Percentiles rank a stretch among this genome's conserved stretches.
These are phyloP conservation scores for Plectrocnemia conspersa DNA, from an alignment of 1,140 invertebrate species.

Conservation along the genomic window DNA sequence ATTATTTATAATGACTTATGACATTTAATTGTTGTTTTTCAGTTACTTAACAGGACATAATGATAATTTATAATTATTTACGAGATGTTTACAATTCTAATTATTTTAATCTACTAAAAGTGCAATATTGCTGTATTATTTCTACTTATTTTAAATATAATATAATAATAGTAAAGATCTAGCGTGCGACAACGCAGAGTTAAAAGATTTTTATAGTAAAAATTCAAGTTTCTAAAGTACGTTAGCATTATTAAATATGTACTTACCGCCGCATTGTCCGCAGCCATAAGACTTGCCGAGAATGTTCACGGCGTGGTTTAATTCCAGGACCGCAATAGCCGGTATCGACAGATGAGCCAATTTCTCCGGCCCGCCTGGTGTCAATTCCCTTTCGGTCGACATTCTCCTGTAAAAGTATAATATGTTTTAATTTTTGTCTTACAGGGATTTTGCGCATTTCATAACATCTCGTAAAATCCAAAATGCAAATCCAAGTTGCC, in stretches of 20 bases:
- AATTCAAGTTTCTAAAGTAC: too few relatives aligned
- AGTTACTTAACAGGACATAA: too few relatives aligned
- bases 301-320: constrained; percentile 55
- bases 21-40: too few relatives aligned
- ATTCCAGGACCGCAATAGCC: constrained; percentile 52
- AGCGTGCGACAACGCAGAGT: too few relatives aligned
- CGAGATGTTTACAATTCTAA: too few relatives aligned
- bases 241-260: not conserved
- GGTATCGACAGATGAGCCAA: constrained; percentile 50
- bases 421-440: constrained; percentile 38
- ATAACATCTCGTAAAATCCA: constrained; percentile 60
- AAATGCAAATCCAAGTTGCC: constrained; percentile 68
- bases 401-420: constrained; percentile 37
- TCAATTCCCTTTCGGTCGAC: constrained; percentile 48
- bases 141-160: too few relatives aligned
- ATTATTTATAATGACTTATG: too few relatives aligned
- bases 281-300: constrained; percentile 58
- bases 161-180: too few relatives aligned
- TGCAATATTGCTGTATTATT: too few relatives aligned
- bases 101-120: too few relatives aligned
- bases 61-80: too few relatives aligned
- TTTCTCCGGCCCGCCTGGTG: constrained; percentile 44
- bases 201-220: too few relatives aligned
- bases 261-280: constrained; percentile 51
- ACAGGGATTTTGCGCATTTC: constrained; percentile 67